phyloP scores from a whole-genome alignment of 2,113 vertebrate species.

The Poecilia latipinna region DNA sequence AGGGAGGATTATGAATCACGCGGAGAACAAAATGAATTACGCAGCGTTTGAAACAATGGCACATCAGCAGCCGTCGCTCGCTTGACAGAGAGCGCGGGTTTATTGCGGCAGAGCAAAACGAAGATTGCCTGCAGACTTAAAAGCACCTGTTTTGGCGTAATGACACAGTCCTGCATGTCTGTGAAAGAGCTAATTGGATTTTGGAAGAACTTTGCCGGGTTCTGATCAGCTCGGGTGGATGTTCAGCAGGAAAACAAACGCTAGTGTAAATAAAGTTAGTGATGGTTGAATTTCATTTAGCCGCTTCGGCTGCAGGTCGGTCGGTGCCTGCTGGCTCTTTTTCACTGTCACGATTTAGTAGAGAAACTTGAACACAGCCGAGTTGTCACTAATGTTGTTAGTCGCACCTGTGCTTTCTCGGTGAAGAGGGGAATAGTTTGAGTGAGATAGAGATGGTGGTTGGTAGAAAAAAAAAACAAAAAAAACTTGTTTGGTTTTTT shows the following conservation, averaged over 20 bases:
- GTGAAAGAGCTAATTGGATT: neutral
- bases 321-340: neutral
- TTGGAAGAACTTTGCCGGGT: slow-evolving; percentile 1
- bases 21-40: slow-evolving; percentile 47
- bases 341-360: slow-evolving; percentile 1
- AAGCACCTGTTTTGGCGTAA: slow-evolving; percentile 1
- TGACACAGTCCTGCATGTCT: neutral
- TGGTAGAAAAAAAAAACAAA: no score
- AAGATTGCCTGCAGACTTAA: slow-evolving; percentile 1
- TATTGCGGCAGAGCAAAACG: slow-evolving; percentile 13
- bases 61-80: slow-evolving; percentile 15
- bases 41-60: slow-evolving; percentile 28
- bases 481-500: no score
- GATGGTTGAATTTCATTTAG: slow-evolving; percentile 2
- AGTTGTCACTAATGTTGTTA: neutral
- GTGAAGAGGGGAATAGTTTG: no score
- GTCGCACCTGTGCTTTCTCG: no score
- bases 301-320: neutral
- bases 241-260: slow-evolving; percentile 1
- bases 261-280: slow-evolving; percentile 9
- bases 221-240: slow-evolving; percentile 2
- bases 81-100: slow-evolving; percentile 5
- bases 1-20: slow-evolving; percentile 34
- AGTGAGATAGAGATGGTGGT: no score
- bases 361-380: neutral